These are phyloP conservation scores for Scaptomyza cyrtandrae DNA, from an alignment of 2,888 invertebrate genomes.

Conservation along the genomic window DNA sequence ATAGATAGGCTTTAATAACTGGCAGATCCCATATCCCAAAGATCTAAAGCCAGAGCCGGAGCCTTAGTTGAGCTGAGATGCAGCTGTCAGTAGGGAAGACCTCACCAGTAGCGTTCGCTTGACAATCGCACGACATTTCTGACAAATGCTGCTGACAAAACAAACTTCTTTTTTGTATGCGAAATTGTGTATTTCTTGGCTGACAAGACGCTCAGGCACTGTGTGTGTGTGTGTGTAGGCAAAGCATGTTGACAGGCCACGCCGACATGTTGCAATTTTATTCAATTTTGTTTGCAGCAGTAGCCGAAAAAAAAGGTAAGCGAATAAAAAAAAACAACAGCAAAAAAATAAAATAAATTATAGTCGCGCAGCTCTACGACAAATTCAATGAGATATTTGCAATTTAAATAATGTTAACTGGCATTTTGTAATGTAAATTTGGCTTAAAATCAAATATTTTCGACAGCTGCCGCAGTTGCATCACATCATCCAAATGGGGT, in stretches of 20 bases:
- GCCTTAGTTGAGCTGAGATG: conserved; percentile 4
- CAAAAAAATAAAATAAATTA: conserved; percentile 66
- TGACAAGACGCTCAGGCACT: conserved; percentile 53
- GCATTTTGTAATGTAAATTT: conserved; percentile 62
- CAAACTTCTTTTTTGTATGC: conserved; percentile 45
- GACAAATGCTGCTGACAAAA: conserved; percentile 71
- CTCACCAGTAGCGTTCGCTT: conserved; percentile 53
- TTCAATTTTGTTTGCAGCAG: conserved; percentile 64
- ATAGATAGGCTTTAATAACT: conserved; percentile 30
- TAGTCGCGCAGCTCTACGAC: conserved; percentile 67
- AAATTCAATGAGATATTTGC: conserved; percentile 75
- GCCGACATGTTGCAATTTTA: conserved; percentile 65
- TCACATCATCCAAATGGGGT: conserved; percentile 43
- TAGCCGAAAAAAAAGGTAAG: conserved; percentile 28
- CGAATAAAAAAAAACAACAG: conserved; percentile 1
- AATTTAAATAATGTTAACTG: conserved; percentile 76
- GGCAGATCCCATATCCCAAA: conserved; percentile 13
- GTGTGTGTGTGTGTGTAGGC: conserved; percentile 48
- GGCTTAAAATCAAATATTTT: conserved; percentile 51
- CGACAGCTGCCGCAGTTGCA: conserved; percentile 63
- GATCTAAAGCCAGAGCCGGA: not conserved
- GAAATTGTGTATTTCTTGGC: conserved; percentile 18
- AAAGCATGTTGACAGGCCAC: conserved; percentile 66
- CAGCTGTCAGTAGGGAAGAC: conserved; percentile 47
- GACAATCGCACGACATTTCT: conserved; percentile 74